Conservation (phyloP, 1,140 invertebrate species). For the Pseudachorutes palmiensis region DNA sequence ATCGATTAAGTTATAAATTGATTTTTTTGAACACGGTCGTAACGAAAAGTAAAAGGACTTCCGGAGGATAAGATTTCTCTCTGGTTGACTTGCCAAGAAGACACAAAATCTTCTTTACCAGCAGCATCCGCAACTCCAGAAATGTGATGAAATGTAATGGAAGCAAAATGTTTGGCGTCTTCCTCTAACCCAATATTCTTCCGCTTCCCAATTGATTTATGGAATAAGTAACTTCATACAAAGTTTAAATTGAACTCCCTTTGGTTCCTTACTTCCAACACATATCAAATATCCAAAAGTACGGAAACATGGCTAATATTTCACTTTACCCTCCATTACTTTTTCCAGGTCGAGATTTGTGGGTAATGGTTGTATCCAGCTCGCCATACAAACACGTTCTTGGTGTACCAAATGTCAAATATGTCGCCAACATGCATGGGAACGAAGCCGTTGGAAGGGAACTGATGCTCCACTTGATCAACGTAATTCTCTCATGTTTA, state of each 20-base stretch:
- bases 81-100: too few relatives aligned
- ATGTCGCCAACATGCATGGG: constrained; percentile 84
- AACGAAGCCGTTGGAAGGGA: constrained; percentile 83
- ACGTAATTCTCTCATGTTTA: constrained; percentile 52
- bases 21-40: too few relatives aligned
- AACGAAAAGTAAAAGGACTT: too few relatives aligned
- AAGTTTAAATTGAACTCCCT: constrained; percentile 1
- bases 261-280: neutral
- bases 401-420: constrained; percentile 84
- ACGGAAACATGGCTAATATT: neutral
- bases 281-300: neutral
- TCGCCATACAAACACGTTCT: constrained; percentile 84
- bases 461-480: constrained; percentile 74
- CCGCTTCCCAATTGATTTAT: neutral
- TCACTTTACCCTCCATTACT: constrained; percentile 16
- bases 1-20: too few relatives aligned
- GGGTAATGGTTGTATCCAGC: constrained; percentile 87
- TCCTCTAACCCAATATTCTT: neutral
- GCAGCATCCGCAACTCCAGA: too few relatives aligned
- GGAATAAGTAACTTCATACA: neutral
- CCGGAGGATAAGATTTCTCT: too few relatives aligned
- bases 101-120: too few relatives aligned
- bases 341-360: constrained; percentile 69
- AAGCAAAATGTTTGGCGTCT: neutral
- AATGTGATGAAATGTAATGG: neutral